Base-by-base conservation (phyloP, 2,888 invertebrate species). In the Limulus polyphemus region DNA sequence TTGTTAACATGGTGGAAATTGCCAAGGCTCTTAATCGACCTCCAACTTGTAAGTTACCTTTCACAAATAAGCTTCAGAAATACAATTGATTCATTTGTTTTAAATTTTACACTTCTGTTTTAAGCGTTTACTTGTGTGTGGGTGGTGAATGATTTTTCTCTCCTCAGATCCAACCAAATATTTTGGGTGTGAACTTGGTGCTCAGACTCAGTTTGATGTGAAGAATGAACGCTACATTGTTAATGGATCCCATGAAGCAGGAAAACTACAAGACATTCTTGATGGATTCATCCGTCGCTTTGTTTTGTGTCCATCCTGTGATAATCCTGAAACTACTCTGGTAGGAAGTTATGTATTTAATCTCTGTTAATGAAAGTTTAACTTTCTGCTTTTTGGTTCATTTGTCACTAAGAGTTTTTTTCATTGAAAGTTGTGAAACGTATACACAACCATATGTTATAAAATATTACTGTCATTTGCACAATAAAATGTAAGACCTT, bases 201-300 rank as follows among this genome's bases (percentile, higher is more conserved):
- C 99, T 54, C 99, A 99, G 79, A 99, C 98, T 14, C 93, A 95
- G 79, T 94, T 97, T 79, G 98, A 99, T 80, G 85, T 86, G 77
- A 98, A 97, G 82, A 97, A 98, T 79, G 99, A 99, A 77, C 89
- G 99, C 72, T 99, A 91, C 81, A 99, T 99, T 75, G 98, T 99
- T 59, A 99, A 99, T 79, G 99, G 99, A 69, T 94, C 97, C 70
- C 99, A 99, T 78, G 98, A 99, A 78, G 93, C 97, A 54, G 81
- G 84, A 73, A 98, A 97, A 78, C 82, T 99, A 69, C 98, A 99
- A 79, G 93, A 94, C 78, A 81, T 99, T 70, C 82, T 99, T 63
- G 98, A 99, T 78, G 95, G 94, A 56, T 93, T 93, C 76, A 94
- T 94, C 71, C 83, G 87, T 65, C 88, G 89, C 81, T 91, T 86